Base-by-base conservation (phyloP, 2,888 invertebrate species). In the Dicyrtoma fusca region DNA sequence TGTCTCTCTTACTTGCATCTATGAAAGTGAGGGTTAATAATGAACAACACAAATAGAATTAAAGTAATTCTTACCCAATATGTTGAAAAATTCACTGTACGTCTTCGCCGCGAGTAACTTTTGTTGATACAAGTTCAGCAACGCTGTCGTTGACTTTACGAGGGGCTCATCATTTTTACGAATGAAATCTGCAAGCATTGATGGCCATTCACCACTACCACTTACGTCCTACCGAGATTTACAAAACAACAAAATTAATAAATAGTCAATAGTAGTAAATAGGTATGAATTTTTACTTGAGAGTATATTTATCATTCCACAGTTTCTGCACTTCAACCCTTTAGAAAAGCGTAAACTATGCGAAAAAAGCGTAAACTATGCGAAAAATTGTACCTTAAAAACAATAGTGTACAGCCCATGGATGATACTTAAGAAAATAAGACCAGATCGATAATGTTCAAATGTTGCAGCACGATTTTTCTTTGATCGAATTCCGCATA, bases 71-170 rank as follows among this genome's bases (percentile, higher is more conserved):
- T 61, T 65, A 73, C 95, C 94, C 81, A 91, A 88, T 79, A 95
- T 94, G 88, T 97, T 97, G 85, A 92, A 93, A 87, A 94, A 94
- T 86, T 97, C 97, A 8, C 88, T 88, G 84, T 97, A 92, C 17
- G 94, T 92, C 75, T 93, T 88, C 85, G 95, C 94, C 11, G 95
- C 93, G 81, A 96, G 86, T 81, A 95, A 87, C 84, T 97, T 95
- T 81, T 95, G 93, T 53, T 94, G 92, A 81, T 95, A 92, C 0
- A 88, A 87, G 26, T 88, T 87, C 76, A 97, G 88, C 74, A 97
- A 88, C 75, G 88, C 88, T 83, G 95, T 95, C 13, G 94, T 93
- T 14, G 91, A 89, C 83, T 97, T 96, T 23, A 95, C 86, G 85
- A 97, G 88, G 5, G 88, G 88, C 83, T 95, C 95, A 86, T 98